Evolutionary conservation across 2,888 invertebrate genomes (phyloP).

Genomic region (Crocallis elinguaria): DNA sequence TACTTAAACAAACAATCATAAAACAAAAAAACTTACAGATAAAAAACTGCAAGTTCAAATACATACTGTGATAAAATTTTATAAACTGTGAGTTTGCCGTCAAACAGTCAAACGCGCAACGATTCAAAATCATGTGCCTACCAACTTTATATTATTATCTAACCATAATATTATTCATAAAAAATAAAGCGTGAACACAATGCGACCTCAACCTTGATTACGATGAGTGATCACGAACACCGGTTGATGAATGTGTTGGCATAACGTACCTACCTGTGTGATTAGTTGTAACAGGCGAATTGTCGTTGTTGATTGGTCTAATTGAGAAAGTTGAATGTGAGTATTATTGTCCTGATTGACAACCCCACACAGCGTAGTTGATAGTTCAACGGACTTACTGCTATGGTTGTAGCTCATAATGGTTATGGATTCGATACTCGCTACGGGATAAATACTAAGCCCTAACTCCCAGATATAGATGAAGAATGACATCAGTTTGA

Average conservation of each 20-base stretch:
- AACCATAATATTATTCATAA: constrained; percentile 15
- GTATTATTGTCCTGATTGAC: too few relatives aligned
- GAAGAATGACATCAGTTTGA: too few relatives aligned
- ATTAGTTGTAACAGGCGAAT: background rate
- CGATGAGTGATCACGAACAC: constrained; percentile 46
- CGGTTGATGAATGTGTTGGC: constrained; percentile 33
- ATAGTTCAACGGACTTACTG: too few relatives aligned
- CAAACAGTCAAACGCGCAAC: constrained; percentile 7
- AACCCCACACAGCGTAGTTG: too few relatives aligned
- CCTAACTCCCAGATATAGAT: too few relatives aligned
- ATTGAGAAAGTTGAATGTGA: background rate
- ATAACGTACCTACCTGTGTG: constrained; percentile 24
- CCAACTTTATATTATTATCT: constrained; percentile 7
- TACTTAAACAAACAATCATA: too few relatives aligned
- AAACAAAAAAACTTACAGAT: too few relatives aligned
- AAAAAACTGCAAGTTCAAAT: too few relatives aligned
- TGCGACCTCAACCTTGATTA: constrained; percentile 45
- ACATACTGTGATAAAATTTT: too few relatives aligned
- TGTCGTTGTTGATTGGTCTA: constrained; percentile 10
- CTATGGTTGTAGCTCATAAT: too few relatives aligned
- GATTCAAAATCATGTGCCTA: constrained; percentile 5
- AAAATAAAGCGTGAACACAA: constrained; percentile 25
- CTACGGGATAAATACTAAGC: too few relatives aligned
- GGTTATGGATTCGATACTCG: too few relatives aligned
- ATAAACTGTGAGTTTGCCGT: background rate